Conservation (phyloP, 2,797 vertebrate species). For the Pseudomugil gertrudae region DNA sequence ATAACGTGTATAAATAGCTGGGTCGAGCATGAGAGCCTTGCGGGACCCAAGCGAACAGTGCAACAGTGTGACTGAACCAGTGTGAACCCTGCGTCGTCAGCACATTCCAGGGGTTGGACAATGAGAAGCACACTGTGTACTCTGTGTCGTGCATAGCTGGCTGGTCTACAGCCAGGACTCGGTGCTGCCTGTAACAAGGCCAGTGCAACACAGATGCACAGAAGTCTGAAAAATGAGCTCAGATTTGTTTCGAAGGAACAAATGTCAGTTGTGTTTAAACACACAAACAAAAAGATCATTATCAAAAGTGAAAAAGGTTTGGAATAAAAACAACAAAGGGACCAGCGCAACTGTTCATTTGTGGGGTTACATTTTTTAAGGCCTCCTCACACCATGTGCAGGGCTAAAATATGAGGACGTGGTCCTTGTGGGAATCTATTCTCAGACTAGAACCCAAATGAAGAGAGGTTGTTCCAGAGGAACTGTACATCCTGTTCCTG, state of each 20-base stretch:
- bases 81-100: constrained; percentile 78
- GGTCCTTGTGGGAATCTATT: constrained; percentile 16
- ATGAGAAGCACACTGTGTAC: constrained; percentile 81
- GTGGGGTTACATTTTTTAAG: not conserved
- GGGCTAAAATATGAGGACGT: constrained; percentile 10
- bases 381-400: not conserved
- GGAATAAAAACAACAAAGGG: not conserved
- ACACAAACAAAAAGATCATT: not conserved
- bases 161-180: constrained; percentile 49
- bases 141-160: constrained; percentile 64
- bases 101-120: constrained; percentile 81
- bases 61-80: constrained; percentile 74
- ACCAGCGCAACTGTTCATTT: not conserved
- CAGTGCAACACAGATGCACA: constrained; percentile 30
- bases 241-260: not conserved
- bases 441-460: not conserved
- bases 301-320: not conserved
- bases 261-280: not conserved
- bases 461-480: constrained; percentile 3
- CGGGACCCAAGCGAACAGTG: constrained; percentile 54
- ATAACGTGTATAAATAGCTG: constrained; percentile 62
- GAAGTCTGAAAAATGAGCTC: constrained; percentile 22
- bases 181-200: constrained; percentile 47
- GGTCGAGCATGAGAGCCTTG: constrained; percentile 51
- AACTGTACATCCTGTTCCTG: not conserved